Percentiles rank a stretch among this genome's conserved stretches.
Conservation (phyloP, 2,797 vertebrate genomes). For the Propithecus perrieri region DNA sequence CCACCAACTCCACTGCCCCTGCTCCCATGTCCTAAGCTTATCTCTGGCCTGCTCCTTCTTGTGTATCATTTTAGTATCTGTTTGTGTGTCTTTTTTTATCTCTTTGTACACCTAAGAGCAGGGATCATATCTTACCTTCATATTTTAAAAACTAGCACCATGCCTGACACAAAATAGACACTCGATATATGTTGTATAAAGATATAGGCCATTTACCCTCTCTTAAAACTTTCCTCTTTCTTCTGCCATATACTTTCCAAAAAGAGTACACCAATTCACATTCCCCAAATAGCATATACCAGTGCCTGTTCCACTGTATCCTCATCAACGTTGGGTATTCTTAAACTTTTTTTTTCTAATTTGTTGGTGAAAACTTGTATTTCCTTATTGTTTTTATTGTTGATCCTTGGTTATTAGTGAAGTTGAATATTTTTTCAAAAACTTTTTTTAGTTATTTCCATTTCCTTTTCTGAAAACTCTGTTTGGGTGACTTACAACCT, state of each 20-base stretch:
- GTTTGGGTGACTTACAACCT: neutral
- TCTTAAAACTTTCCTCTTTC: neutral
- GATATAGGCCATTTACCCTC: neutral
- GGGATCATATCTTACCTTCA: neutral
- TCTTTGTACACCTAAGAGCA: neutral
- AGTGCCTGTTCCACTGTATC: neutral
- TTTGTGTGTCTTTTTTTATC: neutral
- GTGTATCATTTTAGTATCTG: neutral
- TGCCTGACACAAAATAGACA: neutral
- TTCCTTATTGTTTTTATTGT: neutral
- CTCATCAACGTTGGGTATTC: neutral
- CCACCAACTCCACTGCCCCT: neutral
- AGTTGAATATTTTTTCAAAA: neutral
- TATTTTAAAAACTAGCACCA: neutral
- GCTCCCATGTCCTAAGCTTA: neutral
- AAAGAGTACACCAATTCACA: neutral
- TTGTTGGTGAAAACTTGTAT: neutral
- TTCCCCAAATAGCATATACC: neutral
- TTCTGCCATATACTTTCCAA: neutral
- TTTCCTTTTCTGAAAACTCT: neutral
- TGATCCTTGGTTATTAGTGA: slow-evolving; percentile 5
- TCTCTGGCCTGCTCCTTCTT: neutral
- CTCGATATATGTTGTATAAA: neutral
- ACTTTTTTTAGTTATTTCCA: neutral
- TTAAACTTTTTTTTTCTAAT: neutral